Conservation (phyloP, 2,888 invertebrate species). For the Pyrocoelia pectoralis region DNA sequence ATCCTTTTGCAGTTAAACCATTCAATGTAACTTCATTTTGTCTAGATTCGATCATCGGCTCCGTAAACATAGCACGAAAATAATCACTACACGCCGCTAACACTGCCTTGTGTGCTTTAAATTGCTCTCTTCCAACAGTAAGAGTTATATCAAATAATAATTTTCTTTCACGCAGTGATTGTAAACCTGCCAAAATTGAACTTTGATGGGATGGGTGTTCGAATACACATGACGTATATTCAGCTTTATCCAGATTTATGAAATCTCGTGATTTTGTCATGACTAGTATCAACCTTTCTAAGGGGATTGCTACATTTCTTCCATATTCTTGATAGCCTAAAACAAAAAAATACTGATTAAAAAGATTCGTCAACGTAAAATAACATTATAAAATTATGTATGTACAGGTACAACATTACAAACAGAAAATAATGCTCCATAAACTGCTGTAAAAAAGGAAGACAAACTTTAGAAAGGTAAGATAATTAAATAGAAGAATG, state of each 20-base stretch:
- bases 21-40: constrained; percentile 71
- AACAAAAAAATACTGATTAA: not conserved
- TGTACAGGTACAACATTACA: too few species aligned
- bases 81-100: constrained; percentile 77
- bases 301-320: not conserved
- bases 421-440: too few species aligned
- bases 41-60: constrained; percentile 71
- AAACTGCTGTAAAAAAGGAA: too few species aligned
- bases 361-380: too few species aligned
- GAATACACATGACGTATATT: constrained; percentile 61
- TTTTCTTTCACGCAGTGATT: constrained; percentile 66
- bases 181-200: constrained; percentile 67
- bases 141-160: constrained; percentile 73
- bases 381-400: too few species aligned
- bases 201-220: constrained; percentile 67
- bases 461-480: too few species aligned
- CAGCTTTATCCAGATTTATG: constrained; percentile 56
- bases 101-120: constrained; percentile 75
- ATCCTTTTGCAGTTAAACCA: constrained; percentile 72
- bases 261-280: constrained; percentile 57
- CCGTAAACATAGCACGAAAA: constrained; percentile 79
- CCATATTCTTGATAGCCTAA: not conserved
- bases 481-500: too few species aligned
- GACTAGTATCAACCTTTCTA: constrained; percentile 4
- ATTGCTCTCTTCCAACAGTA: constrained; percentile 69